A percentile compares a stretch with the other conserved stretches of the same genome.
These are phyloP conservation scores for Urocitellus parryii DNA, from an alignment of 2,113 vertebrate species.

Conservation along the genomic window DNA sequence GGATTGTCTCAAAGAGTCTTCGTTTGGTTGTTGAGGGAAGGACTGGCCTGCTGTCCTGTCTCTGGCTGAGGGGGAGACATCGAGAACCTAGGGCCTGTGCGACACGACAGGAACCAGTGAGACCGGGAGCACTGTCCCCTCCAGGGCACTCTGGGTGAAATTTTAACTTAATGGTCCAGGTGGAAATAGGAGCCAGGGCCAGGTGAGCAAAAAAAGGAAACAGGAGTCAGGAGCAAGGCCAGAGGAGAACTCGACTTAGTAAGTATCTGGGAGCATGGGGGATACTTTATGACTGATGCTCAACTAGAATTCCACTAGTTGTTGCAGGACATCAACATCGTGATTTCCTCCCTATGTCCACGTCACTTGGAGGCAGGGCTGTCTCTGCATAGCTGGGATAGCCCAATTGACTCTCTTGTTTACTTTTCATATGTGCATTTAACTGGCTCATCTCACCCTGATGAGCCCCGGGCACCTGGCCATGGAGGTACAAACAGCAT, in stretches of 20 bases:
- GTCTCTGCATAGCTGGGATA: background rate
- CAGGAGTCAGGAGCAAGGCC: background rate
- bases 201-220: background rate
- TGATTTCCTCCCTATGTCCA: background rate
- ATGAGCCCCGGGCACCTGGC: background rate
- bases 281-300: background rate
- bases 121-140: fast-evolving
- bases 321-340: fast-evolving
- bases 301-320: background rate
- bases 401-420: background rate
- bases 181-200: background rate
- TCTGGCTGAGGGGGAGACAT: background rate
- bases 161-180: background rate
- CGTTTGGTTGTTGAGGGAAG: background rate
- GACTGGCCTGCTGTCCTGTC: background rate
- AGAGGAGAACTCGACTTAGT: background rate
- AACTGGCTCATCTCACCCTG: background rate
- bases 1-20: background rate
- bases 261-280: background rate
- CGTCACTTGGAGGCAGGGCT: background rate
- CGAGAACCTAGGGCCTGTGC: background rate
- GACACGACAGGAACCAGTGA: background rate
- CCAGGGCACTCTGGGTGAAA: background rate
- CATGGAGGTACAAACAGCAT: background rate
- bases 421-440: background rate